Base-by-base conservation (phyloP, 2,888 invertebrate species). In the Pterostichus niger region DNA sequence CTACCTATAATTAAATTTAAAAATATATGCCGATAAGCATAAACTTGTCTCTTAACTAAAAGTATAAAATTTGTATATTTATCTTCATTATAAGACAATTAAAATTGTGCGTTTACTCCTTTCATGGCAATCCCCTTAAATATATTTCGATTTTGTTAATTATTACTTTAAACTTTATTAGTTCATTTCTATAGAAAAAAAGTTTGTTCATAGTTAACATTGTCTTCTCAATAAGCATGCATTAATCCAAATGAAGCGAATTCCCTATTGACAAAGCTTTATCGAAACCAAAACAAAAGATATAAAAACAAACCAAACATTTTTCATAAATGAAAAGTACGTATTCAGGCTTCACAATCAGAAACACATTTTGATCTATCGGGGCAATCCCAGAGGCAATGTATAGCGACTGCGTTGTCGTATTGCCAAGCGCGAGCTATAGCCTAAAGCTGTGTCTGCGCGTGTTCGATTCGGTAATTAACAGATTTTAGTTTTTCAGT, bases 401-500 rank as follows among this genome's bases (percentile, higher is more conserved):
- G 24, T 24, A 24, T 52, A 52, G n/a, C 40, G 40, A 52, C 52
- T 6, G 52, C 13, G 52, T 40, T 40, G 40, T 35, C 35, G 35
- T 13, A 13, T 52, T 52, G 4, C 13, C 5, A 52, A 52, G 52
- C 52, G 52, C 9, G 13, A 40, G 40, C 40, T 40, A 40, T 3
- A 40, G 33, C 64, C 64, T 13, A 31, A 17, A n/a, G 35, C n/a
- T n/a, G 13, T 10, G 64, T 44, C 68, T 40, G 40, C 44, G 40
- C 68, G 40, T 71, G 68, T 71, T 71, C 68, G 40, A 71, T 71
- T 5, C 68, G 13, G 68, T 76, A 76, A 76, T 76, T 76, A 56
- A 76, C 76, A 76, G 68, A 44, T 71, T 71, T 44, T 71, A 71
- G 68, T 56, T 76, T 75, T 76, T 54, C 76, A 76, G 54, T 76